Evolutionary conservation across 2,113 vertebrate genomes (phyloP), one percentile per base, ranked within the genome.

Genomic region (Cynoglossus semilaevis): DNA sequence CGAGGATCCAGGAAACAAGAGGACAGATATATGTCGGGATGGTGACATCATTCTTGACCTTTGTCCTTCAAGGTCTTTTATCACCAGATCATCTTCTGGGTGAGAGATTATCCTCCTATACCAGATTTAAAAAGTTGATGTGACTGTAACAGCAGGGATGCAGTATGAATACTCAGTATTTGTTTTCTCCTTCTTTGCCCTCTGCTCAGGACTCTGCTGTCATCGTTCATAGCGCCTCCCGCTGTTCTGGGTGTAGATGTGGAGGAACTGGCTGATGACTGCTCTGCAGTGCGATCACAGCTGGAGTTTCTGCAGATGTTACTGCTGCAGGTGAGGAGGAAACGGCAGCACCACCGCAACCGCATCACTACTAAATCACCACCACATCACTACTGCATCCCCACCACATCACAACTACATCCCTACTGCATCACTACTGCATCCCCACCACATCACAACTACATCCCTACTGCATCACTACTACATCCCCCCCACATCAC

Each of bases 231-330:
- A 14, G 10, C 38, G 38, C 38, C 38, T 5, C 1, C 69, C 64
- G 60, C 64, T 16, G 62, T 70, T 60, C 55, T 90, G 0, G 91
- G 91, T 9, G 81, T 91, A 76, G 89, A 93, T 49, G 81, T 95
- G 77, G 95, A 97, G 63, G 93, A 95, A 46, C 88, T 98, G 94
- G 92, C 94, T 53, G 94, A 96, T 19, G 95, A 98, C 67, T 97
- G 95, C 60, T 94, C 90, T 1, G 89, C 92, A 0, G 94, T 99
- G 16, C 91, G 91, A 77, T 91, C 93, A 0, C 95, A 99, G 85
- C 87, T 99, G 51, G 72, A 96, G 56, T 89, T 89, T 41, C 88
- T 99, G 70, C 93, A 93, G 69, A 91, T 37, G 38, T 15, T 92
- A 13, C 87, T 99, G 63, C 79, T 97, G 42, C 94, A 96, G 93